A percentile compares a stretch with the other conserved stretches of the same genome.
These are phyloP conservation scores for Echinarachnius parma DNA, from an alignment of 53 echinoderm and acorn worm genomes.

Conservation along the genomic window DNA sequence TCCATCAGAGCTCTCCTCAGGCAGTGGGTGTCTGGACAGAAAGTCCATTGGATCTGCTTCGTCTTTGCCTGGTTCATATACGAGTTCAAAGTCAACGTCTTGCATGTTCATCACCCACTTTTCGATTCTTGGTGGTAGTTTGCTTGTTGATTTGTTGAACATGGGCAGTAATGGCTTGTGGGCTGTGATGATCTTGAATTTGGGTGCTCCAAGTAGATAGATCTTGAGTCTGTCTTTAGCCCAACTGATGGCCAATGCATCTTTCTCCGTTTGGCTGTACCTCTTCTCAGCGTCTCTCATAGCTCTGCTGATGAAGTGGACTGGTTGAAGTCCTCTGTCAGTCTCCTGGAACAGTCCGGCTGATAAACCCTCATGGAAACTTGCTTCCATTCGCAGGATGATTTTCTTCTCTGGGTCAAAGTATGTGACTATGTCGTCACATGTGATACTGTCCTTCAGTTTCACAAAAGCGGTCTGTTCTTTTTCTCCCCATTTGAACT, in stretches of 20 bases:
- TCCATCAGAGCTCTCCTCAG: constrained; percentile 22
- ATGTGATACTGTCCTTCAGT: constrained; percentile 41
- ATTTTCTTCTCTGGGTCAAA: constrained; percentile 40
- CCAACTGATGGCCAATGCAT: constrained; percentile 38
- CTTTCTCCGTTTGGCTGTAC: constrained; percentile 43
- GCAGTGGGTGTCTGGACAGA: constrained; percentile 52
- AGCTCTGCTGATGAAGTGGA: constrained; percentile 40
- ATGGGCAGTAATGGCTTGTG: constrained; percentile 22
- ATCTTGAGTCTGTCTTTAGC: constrained; percentile 34
- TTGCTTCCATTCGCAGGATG: constrained; percentile 41
- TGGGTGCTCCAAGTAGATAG: constrained; percentile 32
- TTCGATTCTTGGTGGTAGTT: constrained; percentile 48
- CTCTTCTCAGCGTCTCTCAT: constrained; percentile 36
- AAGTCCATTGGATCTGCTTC: constrained; percentile 51
- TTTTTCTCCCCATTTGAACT: constrained; percentile 25
- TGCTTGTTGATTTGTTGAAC: constrained; percentile 44
- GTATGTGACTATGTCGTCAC: constrained; percentile 25
- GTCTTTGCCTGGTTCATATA: constrained; percentile 46
- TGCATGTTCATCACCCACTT: constrained; percentile 49
- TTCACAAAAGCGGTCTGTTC: constrained; percentile 11
- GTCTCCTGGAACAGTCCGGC: constrained; percentile 47
- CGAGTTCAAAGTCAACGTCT: constrained; percentile 41
- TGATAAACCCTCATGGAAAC: constrained; percentile 36
- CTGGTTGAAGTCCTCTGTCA: constrained; percentile 35
- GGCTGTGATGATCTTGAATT: constrained; percentile 29